These are phyloP conservation scores for Cuniculus paca DNA, from an alignment of 2,797 vertebrate genomes.

Conservation along the genomic window DNA sequence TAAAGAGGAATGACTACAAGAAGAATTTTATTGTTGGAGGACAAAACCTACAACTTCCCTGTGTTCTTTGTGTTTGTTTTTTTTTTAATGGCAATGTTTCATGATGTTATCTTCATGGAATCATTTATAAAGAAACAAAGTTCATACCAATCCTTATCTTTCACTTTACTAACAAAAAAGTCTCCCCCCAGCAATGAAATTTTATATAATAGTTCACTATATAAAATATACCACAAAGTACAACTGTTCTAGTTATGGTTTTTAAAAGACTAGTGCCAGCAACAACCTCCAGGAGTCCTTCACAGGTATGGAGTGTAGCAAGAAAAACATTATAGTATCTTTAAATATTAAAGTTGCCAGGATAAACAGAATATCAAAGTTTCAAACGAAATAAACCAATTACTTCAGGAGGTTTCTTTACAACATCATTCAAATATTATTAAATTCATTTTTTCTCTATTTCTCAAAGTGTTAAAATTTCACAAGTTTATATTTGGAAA, in stretches of 20 bases:
- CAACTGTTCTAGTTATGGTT: neutral
- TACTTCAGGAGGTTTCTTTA: conserved; percentile 50
- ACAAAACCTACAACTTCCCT: neutral
- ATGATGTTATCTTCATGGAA: conserved; percentile 15
- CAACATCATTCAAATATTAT: neutral
- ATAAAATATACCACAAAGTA: neutral
- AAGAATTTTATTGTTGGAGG: neutral
- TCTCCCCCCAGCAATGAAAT: neutral
- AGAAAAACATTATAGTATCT: neutral
- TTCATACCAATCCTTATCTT: neutral
- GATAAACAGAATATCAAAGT: neutral
- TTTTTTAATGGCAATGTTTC: neutral
- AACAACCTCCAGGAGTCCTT: neutral
- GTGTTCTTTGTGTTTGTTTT: neutral
- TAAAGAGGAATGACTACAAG: conserved; percentile 10
- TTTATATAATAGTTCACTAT: conserved; percentile 2
- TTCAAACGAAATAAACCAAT: neutral
- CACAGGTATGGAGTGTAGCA: neutral
- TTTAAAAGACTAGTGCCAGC: neutral
- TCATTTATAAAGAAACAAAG: conserved; percentile 8
- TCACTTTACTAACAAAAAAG: conserved; percentile 31
- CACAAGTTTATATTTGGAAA: neutral
- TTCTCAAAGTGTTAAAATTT: conserved; percentile 56
- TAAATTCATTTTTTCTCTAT: conserved; percentile 55
- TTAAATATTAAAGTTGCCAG: neutral